phyloP scores from a whole-genome alignment of 2,797 vertebrate species.

The Hippoglossus hippoglossus region DNA sequence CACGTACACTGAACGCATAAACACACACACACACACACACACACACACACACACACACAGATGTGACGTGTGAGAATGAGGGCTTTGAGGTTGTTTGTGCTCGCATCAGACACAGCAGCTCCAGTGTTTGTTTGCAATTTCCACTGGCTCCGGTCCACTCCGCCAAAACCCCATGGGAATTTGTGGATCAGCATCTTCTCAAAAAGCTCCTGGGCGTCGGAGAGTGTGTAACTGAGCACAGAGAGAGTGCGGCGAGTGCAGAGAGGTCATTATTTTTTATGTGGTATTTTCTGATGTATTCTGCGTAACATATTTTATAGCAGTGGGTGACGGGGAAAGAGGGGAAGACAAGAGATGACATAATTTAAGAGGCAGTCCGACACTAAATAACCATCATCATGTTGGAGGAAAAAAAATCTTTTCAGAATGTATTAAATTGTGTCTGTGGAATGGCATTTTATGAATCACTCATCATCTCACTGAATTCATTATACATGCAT shows the following conservation, averaged over 20 bases:
- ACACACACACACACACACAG: constrained; percentile 50
- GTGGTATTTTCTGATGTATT: constrained; percentile 47
- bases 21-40: too few species aligned
- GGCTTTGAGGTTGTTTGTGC: constrained; percentile 75
- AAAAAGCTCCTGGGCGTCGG: constrained; percentile 67
- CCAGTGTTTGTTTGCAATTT: constrained; percentile 79
- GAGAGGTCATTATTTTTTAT: constrained; percentile 43
- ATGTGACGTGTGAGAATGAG: constrained; percentile 70
- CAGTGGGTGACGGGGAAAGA: constrained; percentile 1
- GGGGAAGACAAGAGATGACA: constrained; percentile 17
- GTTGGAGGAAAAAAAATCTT: not conserved
- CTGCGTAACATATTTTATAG: constrained; percentile 27
- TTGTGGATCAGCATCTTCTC: constrained; percentile 80
- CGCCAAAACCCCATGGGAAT: constrained; percentile 77
- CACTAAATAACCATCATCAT: constrained; percentile 12
- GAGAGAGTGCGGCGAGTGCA: constrained; percentile 57
- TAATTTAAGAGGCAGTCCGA: constrained; percentile 18
- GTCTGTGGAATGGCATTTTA: not conserved
- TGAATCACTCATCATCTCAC: not conserved
- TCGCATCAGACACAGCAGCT: constrained; percentile 71
- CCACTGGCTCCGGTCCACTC: constrained; percentile 76
- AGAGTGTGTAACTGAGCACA: constrained; percentile 42
- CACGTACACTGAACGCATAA: constrained; percentile 45
- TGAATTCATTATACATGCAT: not conserved
- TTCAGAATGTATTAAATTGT: constrained; percentile 3